Conservation (phyloP, 2,888 invertebrate genomes). For the Leucophora obtusa region DNA sequence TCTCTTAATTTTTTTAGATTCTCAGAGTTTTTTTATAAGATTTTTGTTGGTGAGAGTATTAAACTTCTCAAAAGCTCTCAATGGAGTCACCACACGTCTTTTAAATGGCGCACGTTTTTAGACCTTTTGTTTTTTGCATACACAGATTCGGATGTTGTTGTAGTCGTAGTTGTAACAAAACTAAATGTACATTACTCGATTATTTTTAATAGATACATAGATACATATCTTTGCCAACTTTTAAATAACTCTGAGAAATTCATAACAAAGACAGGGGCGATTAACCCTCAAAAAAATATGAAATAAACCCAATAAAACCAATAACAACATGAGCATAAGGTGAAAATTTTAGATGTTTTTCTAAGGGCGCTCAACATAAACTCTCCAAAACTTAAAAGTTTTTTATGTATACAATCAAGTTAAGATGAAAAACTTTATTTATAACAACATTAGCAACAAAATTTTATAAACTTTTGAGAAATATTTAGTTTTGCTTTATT, state of each 20-base stretch:
- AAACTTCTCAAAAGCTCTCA: conserved; percentile 53
- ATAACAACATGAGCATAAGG: background rate
- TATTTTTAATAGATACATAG: conserved; percentile 34
- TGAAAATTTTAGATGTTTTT: background rate
- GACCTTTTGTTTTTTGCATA: conserved; percentile 23
- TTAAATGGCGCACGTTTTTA: conserved; percentile 44
- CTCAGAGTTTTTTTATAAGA: conserved; percentile 25
- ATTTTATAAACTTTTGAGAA: background rate
- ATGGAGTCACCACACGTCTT: conserved; percentile 45
- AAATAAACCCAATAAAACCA: background rate
- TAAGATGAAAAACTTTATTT: background rate
- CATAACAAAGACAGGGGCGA: conserved; percentile 48
- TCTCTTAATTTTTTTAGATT: conserved; percentile 41
- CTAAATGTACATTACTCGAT: conserved; percentile 16
- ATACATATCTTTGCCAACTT: conserved; percentile 62
- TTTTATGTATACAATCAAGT: background rate
- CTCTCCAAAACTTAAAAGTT: background rate
- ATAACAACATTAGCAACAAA: background rate
- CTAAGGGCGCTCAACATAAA: background rate
- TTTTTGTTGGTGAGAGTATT: conserved; percentile 24
- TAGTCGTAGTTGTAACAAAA: background rate
- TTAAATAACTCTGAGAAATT: conserved; percentile 45
- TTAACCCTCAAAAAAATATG: conserved; percentile 55
- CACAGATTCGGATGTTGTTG: conserved; percentile 5
- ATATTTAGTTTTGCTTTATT: background rate